Conservation (phyloP, 1,140 invertebrate genomes). For the Orchesella cincta region DNA sequence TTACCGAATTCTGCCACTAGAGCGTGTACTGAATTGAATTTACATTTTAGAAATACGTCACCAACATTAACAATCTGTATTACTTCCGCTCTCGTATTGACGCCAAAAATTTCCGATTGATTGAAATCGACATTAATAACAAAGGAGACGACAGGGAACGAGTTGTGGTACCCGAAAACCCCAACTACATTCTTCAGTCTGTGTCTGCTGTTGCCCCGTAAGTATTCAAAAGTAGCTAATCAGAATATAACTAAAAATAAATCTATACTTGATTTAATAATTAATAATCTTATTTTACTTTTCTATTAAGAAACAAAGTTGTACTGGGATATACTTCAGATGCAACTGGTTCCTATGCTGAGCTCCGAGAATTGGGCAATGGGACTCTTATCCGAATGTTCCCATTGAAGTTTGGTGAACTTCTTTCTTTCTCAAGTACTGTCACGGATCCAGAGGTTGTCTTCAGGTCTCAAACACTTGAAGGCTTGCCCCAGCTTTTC, state of each 20-base stretch:
- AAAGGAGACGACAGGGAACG: conserved; percentile 27
- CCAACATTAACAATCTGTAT: conserved; percentile 37
- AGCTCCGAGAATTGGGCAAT: neutral
- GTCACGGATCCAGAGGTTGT: neutral
- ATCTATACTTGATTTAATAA: neutral
- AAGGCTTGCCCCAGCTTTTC: neutral
- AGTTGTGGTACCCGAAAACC: conserved; percentile 30
- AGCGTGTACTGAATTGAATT: neutral
- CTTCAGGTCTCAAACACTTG: conserved; percentile 3
- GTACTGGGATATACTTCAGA: conserved; percentile 22
- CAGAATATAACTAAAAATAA: too few relatives aligned
- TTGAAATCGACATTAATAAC: conserved; percentile 42
- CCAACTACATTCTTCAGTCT: conserved; percentile 12
- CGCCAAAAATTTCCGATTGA: conserved; percentile 37
- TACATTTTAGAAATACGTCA: conserved; percentile 35
- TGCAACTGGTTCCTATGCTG: neutral
- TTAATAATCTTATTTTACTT: neutral
- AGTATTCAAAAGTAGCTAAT: too few relatives aligned
- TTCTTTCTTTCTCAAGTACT: neutral
- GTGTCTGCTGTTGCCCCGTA: neutral
- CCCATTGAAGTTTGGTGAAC: conserved; percentile 1
- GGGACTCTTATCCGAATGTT: conserved; percentile 14
- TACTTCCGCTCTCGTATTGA: conserved; percentile 35
- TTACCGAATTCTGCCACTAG: neutral
- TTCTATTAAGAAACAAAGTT: neutral